Conservation (phyloP, 2,113 vertebrate species). For the Carassius auratus region DNA sequence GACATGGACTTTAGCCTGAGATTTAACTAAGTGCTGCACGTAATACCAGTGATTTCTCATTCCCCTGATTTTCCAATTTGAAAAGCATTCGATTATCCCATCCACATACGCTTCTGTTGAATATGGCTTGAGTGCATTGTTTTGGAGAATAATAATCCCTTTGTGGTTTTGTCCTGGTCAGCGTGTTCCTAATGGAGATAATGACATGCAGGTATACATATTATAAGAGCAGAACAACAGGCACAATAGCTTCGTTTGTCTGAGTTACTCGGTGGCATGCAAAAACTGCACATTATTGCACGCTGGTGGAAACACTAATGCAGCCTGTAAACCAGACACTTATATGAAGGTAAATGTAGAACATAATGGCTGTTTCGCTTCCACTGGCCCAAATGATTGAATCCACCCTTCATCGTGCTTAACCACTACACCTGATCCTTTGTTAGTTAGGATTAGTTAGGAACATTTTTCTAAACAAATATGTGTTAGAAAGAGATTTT, state of each 20-base stretch:
- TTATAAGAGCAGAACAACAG: slow-evolving; percentile 40
- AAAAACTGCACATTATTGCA: slow-evolving; percentile 72
- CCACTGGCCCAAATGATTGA: slow-evolving; percentile 66
- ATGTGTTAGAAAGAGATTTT: no score
- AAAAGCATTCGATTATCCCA: neutral
- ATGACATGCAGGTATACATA: slow-evolving; percentile 52
- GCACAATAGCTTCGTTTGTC: slow-evolving; percentile 42
- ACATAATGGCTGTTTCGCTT: slow-evolving; percentile 71
- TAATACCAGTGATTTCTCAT: neutral
- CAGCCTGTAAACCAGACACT: slow-evolving; percentile 70
- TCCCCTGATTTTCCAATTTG: neutral
- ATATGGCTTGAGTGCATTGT: slow-evolving; percentile 7
- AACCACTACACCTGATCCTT: slow-evolving; percentile 63
- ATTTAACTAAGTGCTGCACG: neutral
- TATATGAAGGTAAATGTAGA: slow-evolving; percentile 64
- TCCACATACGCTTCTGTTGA: neutral
- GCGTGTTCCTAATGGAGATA: slow-evolving; percentile 52
- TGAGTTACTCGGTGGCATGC: slow-evolving; percentile 33
- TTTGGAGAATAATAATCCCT: slow-evolving; percentile 15
- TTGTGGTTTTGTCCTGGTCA: slow-evolving; percentile 38
- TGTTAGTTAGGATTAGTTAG: slow-evolving; percentile 47
- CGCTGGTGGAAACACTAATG: slow-evolving; percentile 74
- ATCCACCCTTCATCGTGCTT: slow-evolving; percentile 54
- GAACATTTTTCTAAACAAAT: no score
- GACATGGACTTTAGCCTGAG: neutral